Evolutionary conservation across 2,797 vertebrate genomes (phyloP).

Genomic region (Falco cherrug): DNA sequence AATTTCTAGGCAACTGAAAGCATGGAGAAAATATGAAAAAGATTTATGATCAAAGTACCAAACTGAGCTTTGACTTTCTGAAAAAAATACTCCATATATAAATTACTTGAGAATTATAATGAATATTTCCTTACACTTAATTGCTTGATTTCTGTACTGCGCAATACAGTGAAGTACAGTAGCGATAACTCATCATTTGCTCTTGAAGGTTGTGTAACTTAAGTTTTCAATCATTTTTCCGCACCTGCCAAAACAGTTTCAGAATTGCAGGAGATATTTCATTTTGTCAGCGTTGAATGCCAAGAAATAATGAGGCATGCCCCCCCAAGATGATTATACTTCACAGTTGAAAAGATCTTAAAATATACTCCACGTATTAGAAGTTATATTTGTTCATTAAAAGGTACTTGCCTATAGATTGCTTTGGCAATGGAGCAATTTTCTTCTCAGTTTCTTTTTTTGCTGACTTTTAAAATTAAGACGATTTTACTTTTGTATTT

Average conservation of each 20-base stretch:
- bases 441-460: neutral
- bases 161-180: neutral
- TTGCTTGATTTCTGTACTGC: neutral
- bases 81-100: neutral
- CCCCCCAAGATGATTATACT: neutral
- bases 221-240: conserved; percentile 9
- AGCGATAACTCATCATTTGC: neutral
- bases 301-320: neutral
- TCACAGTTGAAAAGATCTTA: neutral
- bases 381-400: neutral
- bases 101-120: neutral
- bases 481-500: neutral
- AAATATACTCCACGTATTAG: neutral
- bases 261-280: neutral
- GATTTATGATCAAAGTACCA: neutral
- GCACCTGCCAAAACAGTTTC: neutral
- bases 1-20: neutral
- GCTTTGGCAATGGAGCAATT: neutral
- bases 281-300: neutral
- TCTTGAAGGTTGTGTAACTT: neutral
- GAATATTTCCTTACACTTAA: neutral
- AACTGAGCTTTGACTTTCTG: neutral
- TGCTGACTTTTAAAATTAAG: neutral
- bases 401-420: neutral
- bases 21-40: neutral